A percentile compares a stretch with the other conserved stretches of the same genome.
phyloP scores from a whole-genome alignment of 2,113 vertebrate genomes.

The Lophura nycthemera region DNA sequence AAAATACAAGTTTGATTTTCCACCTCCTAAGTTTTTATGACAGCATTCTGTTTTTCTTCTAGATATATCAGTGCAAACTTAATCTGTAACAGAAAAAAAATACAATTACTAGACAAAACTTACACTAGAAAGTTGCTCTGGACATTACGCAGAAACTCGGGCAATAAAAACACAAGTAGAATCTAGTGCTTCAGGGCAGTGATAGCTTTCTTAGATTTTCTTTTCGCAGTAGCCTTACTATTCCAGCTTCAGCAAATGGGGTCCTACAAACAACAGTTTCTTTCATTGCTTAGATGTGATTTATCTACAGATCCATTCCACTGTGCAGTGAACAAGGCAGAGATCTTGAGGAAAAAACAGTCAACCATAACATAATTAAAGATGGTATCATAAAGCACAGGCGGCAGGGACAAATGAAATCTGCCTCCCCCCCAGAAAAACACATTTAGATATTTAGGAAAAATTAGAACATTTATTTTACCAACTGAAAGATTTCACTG shows the following conservation, averaged over 20 bases:
- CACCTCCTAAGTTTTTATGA: not conserved
- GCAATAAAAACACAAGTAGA: not conserved
- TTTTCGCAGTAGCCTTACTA: not conserved
- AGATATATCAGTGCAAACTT: not conserved
- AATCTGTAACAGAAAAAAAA: not conserved
- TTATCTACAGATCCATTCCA: not conserved
- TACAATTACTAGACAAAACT: not conserved
- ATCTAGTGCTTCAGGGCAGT: not conserved
- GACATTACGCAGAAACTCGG: not conserved
- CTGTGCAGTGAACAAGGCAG: not conserved
- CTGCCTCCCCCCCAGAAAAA: not conserved
- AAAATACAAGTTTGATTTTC: not conserved
- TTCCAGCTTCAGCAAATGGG: not conserved
- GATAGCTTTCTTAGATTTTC: not conserved
- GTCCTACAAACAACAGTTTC: not conserved
- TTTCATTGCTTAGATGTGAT: not conserved
- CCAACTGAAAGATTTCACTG: not conserved
- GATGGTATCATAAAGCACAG: not conserved
- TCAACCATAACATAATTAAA: slow-evolving; percentile 12
- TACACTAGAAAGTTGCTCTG: not conserved
- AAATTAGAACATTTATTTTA: not conserved
- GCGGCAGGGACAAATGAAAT: not conserved
- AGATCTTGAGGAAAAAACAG: slow-evolving; percentile 10
- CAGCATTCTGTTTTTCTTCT: not conserved
- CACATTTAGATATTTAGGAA: not conserved